Evolutionary conservation across 2,113 vertebrate species (phyloP).

Genomic region (Progne subis): DNA sequence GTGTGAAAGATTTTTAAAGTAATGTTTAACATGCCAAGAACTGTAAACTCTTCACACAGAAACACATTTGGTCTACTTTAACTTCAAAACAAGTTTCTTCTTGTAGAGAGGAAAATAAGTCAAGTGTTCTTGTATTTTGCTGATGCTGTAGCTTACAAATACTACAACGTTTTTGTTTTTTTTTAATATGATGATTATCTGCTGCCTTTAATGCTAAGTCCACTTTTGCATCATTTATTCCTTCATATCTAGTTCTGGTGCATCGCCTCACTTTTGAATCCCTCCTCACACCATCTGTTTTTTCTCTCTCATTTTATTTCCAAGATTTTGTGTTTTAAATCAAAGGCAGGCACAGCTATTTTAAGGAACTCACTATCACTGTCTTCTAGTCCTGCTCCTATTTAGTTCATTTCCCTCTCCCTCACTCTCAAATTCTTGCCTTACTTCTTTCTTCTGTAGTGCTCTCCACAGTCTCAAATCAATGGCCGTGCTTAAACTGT

Average conservation of each 20-base stretch:
- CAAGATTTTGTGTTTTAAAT: constrained; percentile 51
- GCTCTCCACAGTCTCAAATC: background rate
- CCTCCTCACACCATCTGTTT: constrained; percentile 48
- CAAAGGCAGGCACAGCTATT: constrained; percentile 14
- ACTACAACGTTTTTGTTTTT: background rate
- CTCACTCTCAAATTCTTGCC: background rate
- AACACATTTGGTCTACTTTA: constrained; percentile 14
- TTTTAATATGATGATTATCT: background rate
- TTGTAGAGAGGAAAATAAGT: background rate
- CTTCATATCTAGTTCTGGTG: background rate
- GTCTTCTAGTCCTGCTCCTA: background rate
- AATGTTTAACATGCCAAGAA: constrained; percentile 6
- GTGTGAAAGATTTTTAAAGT: constrained; percentile 19
- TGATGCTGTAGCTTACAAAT: background rate
- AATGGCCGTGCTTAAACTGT: background rate
- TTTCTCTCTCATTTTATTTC: constrained; percentile 27
- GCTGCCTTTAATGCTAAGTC: background rate
- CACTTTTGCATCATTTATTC: constrained; percentile 19
- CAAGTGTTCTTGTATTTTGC: background rate
- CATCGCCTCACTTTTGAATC: background rate
- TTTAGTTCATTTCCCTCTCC: background rate
- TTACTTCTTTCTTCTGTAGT: background rate
- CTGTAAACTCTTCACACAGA: background rate
- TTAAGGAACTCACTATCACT: constrained; percentile 35
- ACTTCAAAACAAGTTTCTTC: constrained; percentile 11